Percentiles rank a stretch among this genome's conserved stretches.
Conservation (phyloP, 2,113 vertebrate species). For the Eudorcas thomsonii region DNA sequence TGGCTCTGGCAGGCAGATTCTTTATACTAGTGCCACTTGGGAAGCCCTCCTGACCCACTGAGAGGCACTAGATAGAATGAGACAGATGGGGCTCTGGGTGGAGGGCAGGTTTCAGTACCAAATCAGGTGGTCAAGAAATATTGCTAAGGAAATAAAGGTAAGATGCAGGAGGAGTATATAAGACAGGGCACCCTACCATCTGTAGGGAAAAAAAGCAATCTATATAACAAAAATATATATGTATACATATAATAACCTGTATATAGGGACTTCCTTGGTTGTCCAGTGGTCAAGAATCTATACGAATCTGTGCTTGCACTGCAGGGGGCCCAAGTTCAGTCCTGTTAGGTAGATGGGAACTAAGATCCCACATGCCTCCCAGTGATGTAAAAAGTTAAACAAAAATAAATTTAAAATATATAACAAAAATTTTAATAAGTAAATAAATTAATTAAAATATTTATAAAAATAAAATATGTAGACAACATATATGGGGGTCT, state of each 20-base stretch:
- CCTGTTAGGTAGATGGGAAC: neutral
- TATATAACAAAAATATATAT: neutral
- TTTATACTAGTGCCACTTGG: neutral
- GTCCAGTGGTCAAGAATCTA: neutral
- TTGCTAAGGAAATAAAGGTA: neutral
- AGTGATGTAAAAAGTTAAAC: neutral
- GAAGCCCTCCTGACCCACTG: neutral
- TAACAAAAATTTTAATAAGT: neutral
- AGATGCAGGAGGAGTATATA: rapidly evolving
- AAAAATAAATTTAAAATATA: neutral
- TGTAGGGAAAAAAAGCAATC: neutral
- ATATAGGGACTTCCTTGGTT: neutral
- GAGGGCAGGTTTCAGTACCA: neutral
- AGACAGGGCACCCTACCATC: neutral
- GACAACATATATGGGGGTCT: too few relatives aligned
- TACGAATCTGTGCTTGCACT: neutral
- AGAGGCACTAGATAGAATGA: neutral
- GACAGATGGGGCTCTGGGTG: neutral
- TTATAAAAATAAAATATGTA: neutral
- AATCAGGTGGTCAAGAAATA: neutral
- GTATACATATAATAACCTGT: neutral
- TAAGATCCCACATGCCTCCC: neutral
- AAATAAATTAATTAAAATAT: neutral
- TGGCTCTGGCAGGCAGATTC: neutral
- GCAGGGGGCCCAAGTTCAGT: neutral